These are phyloP conservation scores for Sebastes steindachneri DNA, from an alignment of 2,797 vertebrate species.

Conservation along the genomic window DNA sequence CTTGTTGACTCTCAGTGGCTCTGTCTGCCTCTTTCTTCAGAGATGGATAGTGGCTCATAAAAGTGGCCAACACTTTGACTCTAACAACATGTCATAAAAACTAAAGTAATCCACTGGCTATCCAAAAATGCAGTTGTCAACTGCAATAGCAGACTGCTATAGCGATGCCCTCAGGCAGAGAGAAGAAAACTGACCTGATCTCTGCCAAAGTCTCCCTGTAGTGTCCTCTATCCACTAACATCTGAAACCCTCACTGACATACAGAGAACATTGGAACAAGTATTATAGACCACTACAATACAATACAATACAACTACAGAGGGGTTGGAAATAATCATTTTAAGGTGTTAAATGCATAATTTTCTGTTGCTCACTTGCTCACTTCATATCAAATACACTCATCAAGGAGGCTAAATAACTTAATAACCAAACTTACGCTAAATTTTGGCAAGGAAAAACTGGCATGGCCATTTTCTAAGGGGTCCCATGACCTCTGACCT, in stretches of 20 bases:
- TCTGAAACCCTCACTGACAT: neutral
- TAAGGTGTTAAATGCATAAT: neutral
- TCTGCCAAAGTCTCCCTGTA: neutral
- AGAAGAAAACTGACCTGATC: neutral
- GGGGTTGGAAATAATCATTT: neutral
- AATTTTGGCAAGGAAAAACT: too few relatives aligned
- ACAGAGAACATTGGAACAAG: neutral
- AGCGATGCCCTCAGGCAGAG: neutral
- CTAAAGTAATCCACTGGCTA: constrained; percentile 4
- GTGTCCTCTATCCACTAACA: neutral
- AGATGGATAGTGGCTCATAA: constrained; percentile 14
- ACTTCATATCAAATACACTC: neutral
- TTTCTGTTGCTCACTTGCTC: neutral
- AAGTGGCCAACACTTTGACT: constrained; percentile 7
- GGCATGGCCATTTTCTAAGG: too few relatives aligned
- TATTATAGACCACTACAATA: neutral
- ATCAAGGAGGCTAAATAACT: neutral
- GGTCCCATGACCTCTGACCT: too few relatives aligned
- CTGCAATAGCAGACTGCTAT: neutral
- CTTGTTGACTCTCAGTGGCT: neutral
- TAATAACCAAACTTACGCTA: too few relatives aligned
- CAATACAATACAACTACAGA: neutral
- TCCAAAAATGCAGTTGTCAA: constrained; percentile 23
- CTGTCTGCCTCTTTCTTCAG: neutral
- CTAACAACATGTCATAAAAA: constrained; percentile 24